Evolutionary conservation across 2,888 invertebrate species (phyloP).

Genomic region (Macrophya alboannulata): DNA sequence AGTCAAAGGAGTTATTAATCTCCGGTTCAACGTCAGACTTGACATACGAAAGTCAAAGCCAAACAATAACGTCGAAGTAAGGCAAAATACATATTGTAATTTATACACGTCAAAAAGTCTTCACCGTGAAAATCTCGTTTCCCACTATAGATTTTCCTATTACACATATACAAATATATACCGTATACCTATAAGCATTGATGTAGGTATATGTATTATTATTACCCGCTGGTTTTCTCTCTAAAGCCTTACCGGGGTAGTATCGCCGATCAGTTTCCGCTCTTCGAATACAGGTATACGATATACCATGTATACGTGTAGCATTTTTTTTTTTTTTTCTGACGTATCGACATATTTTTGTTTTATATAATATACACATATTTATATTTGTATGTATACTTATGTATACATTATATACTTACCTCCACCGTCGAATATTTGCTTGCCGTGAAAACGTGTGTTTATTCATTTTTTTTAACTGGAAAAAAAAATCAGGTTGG

Average conservation of each 20-base stretch:
- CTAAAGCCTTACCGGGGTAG: background rate
- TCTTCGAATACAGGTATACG: background rate
- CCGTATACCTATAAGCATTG: background rate
- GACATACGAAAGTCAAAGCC: slow-evolving; percentile 2
- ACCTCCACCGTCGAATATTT: background rate
- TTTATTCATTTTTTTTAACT: background rate
- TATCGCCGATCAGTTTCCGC: slow-evolving; percentile 2
- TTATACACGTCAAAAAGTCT: slow-evolving; percentile 16
- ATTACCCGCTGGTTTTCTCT: slow-evolving; percentile 8
- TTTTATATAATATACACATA: background rate
- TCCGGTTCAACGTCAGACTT: slow-evolving; percentile 38
- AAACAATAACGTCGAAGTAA: slow-evolving; percentile 8
- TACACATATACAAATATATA: background rate
- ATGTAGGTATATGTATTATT: background rate
- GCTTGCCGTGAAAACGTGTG: background rate
- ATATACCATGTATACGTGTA: background rate
- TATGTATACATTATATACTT: background rate
- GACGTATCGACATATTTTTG: background rate
- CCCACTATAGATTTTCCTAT: background rate
- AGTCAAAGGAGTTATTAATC: slow-evolving; percentile 15
- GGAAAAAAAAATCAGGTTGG: background rate
- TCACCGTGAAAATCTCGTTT: slow-evolving; percentile 18
- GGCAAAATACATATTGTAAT: background rate
- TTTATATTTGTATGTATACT: background rate
- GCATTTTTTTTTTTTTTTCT: background rate